These are phyloP conservation scores for Heliopora coerulea DNA, from an alignment of 92 coral and sea anemone genomes.

Conservation along the genomic window DNA sequence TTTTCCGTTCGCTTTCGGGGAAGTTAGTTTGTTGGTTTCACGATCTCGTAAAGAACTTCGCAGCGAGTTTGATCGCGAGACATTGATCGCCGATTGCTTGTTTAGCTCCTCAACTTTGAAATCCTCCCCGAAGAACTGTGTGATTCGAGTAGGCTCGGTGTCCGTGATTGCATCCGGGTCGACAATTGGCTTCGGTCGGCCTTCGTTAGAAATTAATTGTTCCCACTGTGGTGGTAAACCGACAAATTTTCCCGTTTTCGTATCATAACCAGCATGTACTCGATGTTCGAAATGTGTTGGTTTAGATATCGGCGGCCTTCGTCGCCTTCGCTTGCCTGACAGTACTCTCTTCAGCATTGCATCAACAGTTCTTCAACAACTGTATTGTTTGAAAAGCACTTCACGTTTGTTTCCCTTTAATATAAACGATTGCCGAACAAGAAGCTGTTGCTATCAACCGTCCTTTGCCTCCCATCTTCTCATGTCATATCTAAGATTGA, in stretches of 20 bases:
- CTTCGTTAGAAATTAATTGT: slow-evolving; percentile 66
- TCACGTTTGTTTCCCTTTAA: neutral
- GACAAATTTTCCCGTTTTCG: slow-evolving; percentile 64
- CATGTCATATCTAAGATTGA: too few relatives aligned
- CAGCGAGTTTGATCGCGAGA: slow-evolving; percentile 91
- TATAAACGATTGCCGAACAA: neutral
- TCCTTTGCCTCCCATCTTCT: neutral
- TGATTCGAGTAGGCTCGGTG: slow-evolving; percentile 75
- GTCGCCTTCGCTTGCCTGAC: slow-evolving; percentile 71
- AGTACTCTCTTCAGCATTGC: slow-evolving; percentile 89
- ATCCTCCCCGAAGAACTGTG: slow-evolving; percentile 66
- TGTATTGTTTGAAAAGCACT: neutral
- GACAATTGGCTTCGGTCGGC: slow-evolving; percentile 82
- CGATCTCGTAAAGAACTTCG: slow-evolving; percentile 83
- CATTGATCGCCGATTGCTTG: slow-evolving; percentile 67
- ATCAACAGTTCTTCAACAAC: neutral
- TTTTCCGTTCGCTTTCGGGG: slow-evolving; percentile 28
- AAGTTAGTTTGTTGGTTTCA: slow-evolving; percentile 22
- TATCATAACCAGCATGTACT: slow-evolving; percentile 88
- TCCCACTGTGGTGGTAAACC: slow-evolving; percentile 99
- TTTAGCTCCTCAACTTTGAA: slow-evolving; percentile 43
- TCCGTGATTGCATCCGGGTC: slow-evolving; percentile 96
- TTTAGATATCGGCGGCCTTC: slow-evolving; percentile 74
- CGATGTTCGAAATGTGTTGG: slow-evolving; percentile 93
- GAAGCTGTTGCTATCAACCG: neutral